A percentile compares a stretch with the other conserved stretches of the same genome.
Evolutionary conservation across 2,113 vertebrate species (phyloP).

Genomic region (Sinocyclocheilus grahami): DNA sequence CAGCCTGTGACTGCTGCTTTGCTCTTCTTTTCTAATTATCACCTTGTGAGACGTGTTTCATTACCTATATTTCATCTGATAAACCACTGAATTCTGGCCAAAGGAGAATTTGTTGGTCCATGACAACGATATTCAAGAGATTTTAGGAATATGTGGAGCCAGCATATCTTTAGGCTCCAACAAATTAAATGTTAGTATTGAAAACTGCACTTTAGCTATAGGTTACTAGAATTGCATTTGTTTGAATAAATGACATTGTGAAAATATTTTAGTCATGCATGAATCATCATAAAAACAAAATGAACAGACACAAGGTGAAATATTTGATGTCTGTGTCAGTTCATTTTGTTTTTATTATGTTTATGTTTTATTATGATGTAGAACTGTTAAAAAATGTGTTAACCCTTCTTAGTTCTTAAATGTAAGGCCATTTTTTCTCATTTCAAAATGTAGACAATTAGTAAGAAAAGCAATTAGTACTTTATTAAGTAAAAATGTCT

Average conservation of each 20-base stretch:
- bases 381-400: not conserved
- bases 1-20: slow-evolving; percentile 76
- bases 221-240: not conserved
- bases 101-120: slow-evolving; percentile 74
- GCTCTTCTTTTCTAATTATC: slow-evolving; percentile 87
- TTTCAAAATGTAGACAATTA: not conserved
- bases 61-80: slow-evolving; percentile 87
- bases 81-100: slow-evolving; percentile 90
- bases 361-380: not conserved
- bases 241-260: not conserved
- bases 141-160: not conserved
- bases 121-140: slow-evolving; percentile 17
- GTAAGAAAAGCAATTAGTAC: not conserved
- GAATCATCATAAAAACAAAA: slow-evolving; percentile 10
- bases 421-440: too few relatives aligned
- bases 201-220: not conserved
- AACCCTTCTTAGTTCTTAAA: not conserved
- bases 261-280: not conserved
- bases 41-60: slow-evolving; percentile 93
- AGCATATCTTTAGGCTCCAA: not conserved
- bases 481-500: not conserved
- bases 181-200: not conserved
- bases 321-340: not conserved
- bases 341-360: too few relatives aligned
- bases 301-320: not conserved